Conservation (phyloP, 2,888 invertebrate species). For the Vannuccia rotundouncinata region DNA sequence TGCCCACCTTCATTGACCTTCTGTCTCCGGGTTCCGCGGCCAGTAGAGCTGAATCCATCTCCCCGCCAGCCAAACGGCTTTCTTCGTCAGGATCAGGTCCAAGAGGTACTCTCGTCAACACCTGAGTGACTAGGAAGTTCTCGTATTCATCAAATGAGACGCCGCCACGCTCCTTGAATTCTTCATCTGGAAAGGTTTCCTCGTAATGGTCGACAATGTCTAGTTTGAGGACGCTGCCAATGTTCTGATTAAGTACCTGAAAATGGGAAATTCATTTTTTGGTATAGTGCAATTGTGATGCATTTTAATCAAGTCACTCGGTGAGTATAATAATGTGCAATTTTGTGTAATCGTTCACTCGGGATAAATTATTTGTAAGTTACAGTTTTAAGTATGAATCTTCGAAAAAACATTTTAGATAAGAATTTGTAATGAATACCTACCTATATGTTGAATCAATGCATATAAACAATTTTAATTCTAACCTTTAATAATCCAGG, state of each 20-base stretch:
- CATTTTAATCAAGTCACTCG: no score
- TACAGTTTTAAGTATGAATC: no score
- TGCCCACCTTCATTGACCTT: not conserved
- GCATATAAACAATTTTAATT: no score
- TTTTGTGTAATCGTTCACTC: no score
- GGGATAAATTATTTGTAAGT: no score
- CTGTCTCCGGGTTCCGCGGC: not conserved
- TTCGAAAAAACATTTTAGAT: no score
- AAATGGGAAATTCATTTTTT: no score
- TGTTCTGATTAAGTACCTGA: not conserved
- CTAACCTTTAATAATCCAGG: no score
- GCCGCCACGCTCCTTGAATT: not conserved
- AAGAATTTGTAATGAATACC: no score
- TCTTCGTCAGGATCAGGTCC: not conserved
- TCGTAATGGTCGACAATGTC: not conserved
- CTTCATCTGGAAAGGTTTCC: not conserved
- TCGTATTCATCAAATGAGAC: conserved; percentile 4
- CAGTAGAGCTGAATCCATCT: not conserved
- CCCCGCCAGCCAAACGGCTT: not conserved
- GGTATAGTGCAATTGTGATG: no score
- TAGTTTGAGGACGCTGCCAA: not conserved
- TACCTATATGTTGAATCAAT: no score
- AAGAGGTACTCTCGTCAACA: conserved; percentile 3
- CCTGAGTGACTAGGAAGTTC: conserved; percentile 1
- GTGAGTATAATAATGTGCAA: no score